Conservation (phyloP, 1,140 invertebrate genomes). For the Hyposmocoma kahamanoa region DNA sequence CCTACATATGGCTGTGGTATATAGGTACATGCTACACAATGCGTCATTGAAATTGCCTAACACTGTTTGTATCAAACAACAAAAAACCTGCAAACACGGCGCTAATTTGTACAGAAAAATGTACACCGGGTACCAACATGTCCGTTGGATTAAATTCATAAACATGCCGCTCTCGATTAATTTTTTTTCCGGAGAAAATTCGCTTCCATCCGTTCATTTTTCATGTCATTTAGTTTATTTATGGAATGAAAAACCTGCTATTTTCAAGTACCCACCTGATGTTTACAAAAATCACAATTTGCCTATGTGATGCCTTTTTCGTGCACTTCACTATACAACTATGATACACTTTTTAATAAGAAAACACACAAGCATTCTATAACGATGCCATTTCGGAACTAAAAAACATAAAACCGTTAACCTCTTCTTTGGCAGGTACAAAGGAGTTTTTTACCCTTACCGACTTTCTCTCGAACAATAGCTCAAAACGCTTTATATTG, state of each 20-base stretch:
- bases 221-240: slow-evolving; percentile 21
- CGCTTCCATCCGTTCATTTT: slow-evolving; percentile 21
- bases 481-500: slow-evolving; percentile 41
- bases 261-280: neutral
- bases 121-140: slow-evolving; percentile 30
- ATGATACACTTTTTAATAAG: slow-evolving; percentile 7
- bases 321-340: neutral
- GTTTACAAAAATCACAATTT: too few species aligned
- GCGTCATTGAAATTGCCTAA: slow-evolving; percentile 33
- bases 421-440: slow-evolving; percentile 46
- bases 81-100: slow-evolving; percentile 28
- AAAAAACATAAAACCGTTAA: slow-evolving; percentile 56
- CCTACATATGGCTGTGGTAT: too few species aligned
- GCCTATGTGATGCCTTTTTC: neutral
- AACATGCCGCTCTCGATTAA: slow-evolving; percentile 39
- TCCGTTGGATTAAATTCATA: slow-evolving; percentile 49
- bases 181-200: slow-evolving; percentile 37
- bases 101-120: slow-evolving; percentile 31
- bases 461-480: slow-evolving; percentile 61
- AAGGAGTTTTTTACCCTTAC: slow-evolving; percentile 45
- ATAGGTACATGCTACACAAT: too few species aligned
- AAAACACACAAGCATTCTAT: slow-evolving; percentile 43
- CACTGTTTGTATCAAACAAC: slow-evolving; percentile 11
- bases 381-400: slow-evolving; percentile 47
- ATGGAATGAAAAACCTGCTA: slow-evolving; percentile 6